Evolutionary conservation across 1,140 invertebrate species (phyloP), one percentile per base, ranked within the genome.

Genomic region (Zaprionus gabonicus): DNA sequence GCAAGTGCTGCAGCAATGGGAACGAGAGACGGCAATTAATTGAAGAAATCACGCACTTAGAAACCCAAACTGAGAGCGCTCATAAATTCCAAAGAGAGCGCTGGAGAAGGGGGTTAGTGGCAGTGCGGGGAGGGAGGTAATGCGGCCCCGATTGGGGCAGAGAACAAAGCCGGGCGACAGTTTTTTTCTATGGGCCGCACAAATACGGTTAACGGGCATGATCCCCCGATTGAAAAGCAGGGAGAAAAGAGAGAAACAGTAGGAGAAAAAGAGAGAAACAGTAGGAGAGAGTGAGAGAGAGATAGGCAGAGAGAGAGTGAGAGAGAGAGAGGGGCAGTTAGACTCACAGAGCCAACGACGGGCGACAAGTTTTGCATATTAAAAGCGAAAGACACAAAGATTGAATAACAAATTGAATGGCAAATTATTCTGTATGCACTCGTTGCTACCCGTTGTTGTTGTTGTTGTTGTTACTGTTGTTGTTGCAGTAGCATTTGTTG

Each of bases 21-120:
- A 57, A 46, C 51, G n/a, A 49, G 69, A 69, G 80, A 69, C 83
- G 78, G 78, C 85, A 91, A 91, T 88, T 88, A 88, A 88, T 88
- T 88, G 86, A 88, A 91, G 76, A 88, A 88, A 88, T 88, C 85
- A 88, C 85, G 85, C 85, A 90, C 83, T 80, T 72, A 46, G 59
- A 75, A 57, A 44, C 49, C 53, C 41, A 67, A 63, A 57, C 70
- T 58, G 68, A 60, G 55, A 49, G 63, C 62, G 69, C 53, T 63
- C 67, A 76, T 80, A 83, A 83, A 79, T 83, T 82, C 76, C 49
- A 69, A 65, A 76, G 49, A 56, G 57, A 36, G 51, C 41, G 55
- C 34, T 41, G 27, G 17, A 71, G 62, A 27, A 31, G n/a, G 6
- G 17, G 20, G 4, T 10, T 25, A 17, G 3, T 27, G 27, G 27